Evolutionary conservation across 2,797 vertebrate genomes (phyloP), one percentile per base, ranked within the genome.

Genomic region (Semotilus atromaculatus): DNA sequence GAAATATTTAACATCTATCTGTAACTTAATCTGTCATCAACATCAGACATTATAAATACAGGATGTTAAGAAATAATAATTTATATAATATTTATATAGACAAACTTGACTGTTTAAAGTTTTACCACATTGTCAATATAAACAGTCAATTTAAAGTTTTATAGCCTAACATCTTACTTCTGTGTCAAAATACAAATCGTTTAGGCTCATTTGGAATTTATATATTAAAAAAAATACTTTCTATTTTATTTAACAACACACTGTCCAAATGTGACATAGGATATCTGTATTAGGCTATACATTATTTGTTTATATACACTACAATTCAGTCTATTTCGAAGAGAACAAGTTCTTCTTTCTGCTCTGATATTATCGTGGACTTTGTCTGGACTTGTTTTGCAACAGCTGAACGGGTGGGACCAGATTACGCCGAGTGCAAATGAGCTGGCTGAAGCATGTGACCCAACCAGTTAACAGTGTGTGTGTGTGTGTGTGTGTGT

Each of bases 401-500:
- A 64, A 75, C 53, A 67, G 31, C 43, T 67, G 70, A 60, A 38
- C 34, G 53, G 16, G 67, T 58, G 75, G 62, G 38, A 75, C 45
- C 48, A 62, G 18, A 68, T 84, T 74, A 84, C 48, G 74, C 13
- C n/a, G 26, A 45, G 51, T 40, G 11, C 38, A 38, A 34, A 60
- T 60, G 45, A 76, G 43, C 71, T 85, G 53, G 64, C 40, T 8
- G 80, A 58, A 38, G 26, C 85, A 86, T 62, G 85, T 86, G 72
- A 86, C 64, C 10, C 23, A 40, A 11, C 5, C n/a, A 23, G 64
- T 60, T 48, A 26, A 48, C 45, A 48, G 45, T 2, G 45, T 5
- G 40, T 13, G 55, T 13, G 77, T 29, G 7, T 3, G 40, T 10
- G 40, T 40, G 43, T 13, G 70, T 31, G 26, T 51, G 79, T 85